Percentiles rank a stretch among this genome's conserved stretches.
phyloP scores from a whole-genome alignment of 2,888 invertebrate genomes.

The Pyrrhosoma nymphula region DNA sequence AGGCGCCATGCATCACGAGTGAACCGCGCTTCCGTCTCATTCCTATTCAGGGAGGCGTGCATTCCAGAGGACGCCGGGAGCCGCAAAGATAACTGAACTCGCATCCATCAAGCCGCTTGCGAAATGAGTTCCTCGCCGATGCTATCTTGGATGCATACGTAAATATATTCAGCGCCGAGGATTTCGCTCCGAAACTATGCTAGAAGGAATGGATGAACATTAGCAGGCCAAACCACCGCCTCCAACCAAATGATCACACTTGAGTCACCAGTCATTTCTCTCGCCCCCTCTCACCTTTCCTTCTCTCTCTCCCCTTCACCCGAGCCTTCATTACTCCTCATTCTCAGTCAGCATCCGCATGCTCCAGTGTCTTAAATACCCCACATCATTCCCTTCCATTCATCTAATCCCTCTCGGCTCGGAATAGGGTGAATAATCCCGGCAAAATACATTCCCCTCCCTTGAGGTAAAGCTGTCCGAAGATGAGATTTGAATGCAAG shows the following conservation, averaged over 20 bases:
- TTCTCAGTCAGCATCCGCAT: neutral
- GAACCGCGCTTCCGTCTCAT: neutral
- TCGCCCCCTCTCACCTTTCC: neutral
- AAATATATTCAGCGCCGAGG: neutral
- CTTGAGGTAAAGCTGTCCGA: neutral
- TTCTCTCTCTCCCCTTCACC: neutral
- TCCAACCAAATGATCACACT: neutral
- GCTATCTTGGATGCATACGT: neutral
- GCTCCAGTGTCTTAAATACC: too few species aligned
- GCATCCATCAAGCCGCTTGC: slow-evolving; percentile 16
- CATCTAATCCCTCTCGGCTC: too few species aligned
- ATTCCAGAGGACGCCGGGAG: neutral
- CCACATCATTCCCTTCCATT: too few species aligned
- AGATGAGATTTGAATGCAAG: neutral
- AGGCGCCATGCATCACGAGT: neutral
- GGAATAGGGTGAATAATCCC: too few species aligned
- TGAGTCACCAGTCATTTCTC: neutral
- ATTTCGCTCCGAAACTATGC: neutral
- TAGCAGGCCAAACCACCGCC: neutral
- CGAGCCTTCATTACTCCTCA: neutral
- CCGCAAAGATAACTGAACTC: slow-evolving; percentile 26
- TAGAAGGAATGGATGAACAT: neutral
- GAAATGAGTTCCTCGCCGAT: slow-evolving; percentile 3
- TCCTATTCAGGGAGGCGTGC: slow-evolving; percentile 4
- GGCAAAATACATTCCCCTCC: too few species aligned